These are phyloP conservation scores for Labia minor DNA, from an alignment of 2,888 invertebrate species.

Conservation along the genomic window DNA sequence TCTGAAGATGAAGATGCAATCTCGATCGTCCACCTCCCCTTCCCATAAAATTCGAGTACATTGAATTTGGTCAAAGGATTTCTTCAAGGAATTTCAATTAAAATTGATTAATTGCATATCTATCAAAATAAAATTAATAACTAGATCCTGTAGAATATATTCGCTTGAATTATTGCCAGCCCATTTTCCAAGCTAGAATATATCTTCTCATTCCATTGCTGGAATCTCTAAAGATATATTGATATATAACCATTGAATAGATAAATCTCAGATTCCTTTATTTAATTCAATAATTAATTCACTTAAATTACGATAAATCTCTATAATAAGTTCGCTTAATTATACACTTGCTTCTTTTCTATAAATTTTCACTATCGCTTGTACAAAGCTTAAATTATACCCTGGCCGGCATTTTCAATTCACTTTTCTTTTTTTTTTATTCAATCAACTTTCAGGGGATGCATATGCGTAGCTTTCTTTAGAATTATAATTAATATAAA, in stretches of 20 bases:
- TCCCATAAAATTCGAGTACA: too few relatives aligned
- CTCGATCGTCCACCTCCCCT: too few relatives aligned
- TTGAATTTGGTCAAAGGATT: too few relatives aligned
- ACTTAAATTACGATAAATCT: constrained; percentile 8
- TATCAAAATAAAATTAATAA: constrained; percentile 8
- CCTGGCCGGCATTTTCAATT: background rate
- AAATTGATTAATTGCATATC: constrained; percentile 1
- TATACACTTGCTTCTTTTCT: background rate
- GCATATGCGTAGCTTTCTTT: background rate
- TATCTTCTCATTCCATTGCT: background rate
- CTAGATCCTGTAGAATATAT: background rate
- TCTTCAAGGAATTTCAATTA: background rate
- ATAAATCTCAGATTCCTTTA: background rate
- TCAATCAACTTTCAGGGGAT: background rate
- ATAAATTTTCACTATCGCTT: background rate
- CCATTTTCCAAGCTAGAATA: background rate
- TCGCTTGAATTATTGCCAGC: background rate
- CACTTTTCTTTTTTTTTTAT: background rate
- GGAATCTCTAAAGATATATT: background rate
- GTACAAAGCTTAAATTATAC: background rate
- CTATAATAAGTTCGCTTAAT: constrained; percentile 1
- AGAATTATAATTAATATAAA: background rate
- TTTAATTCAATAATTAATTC: constrained; percentile 7
- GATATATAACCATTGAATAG: background rate
- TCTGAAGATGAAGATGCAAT: background rate